phyloP scores from a whole-genome alignment of 64 coral and sea anemone genomes.

The Actinia equina region DNA sequence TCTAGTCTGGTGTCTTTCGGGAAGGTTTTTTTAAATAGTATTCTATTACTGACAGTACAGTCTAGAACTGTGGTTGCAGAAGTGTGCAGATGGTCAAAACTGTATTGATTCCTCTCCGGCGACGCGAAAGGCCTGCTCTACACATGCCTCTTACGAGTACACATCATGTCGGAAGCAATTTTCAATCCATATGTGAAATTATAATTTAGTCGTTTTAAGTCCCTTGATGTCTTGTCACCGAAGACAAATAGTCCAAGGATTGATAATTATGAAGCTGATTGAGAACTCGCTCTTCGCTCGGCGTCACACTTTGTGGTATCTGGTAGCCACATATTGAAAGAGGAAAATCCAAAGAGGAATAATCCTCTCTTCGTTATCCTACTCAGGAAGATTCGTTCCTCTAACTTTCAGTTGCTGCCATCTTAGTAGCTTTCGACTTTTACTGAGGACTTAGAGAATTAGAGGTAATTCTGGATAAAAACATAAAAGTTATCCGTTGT shows the following conservation, averaged over 20 bases:
- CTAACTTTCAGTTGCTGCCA: too few relatives aligned
- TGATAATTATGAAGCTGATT: background rate
- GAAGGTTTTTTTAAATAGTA: too few relatives aligned
- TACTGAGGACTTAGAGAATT: too few relatives aligned
- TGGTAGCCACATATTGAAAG: too few relatives aligned
- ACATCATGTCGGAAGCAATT: background rate
- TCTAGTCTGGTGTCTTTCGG: too few relatives aligned
- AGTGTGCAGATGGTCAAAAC: background rate
- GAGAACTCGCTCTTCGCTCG: background rate
- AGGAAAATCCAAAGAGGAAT: too few relatives aligned
- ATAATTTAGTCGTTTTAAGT: conserved; percentile 1
- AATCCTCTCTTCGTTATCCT: too few relatives aligned
- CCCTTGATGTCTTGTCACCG: background rate
- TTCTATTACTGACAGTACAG: too few relatives aligned
- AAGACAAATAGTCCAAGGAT: background rate
- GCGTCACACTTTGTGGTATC: background rate
- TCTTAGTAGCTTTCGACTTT: too few relatives aligned
- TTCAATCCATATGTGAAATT: background rate
- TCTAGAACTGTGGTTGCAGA: background rate
- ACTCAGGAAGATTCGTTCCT: too few relatives aligned
- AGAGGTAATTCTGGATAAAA: too few relatives aligned
- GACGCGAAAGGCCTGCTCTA: background rate
- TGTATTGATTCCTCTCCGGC: background rate
- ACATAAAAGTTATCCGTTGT: too few relatives aligned
- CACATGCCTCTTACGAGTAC: background rate